phyloP scores from a whole-genome alignment of 2,888 invertebrate genomes.

The Nomada ferruginata region DNA sequence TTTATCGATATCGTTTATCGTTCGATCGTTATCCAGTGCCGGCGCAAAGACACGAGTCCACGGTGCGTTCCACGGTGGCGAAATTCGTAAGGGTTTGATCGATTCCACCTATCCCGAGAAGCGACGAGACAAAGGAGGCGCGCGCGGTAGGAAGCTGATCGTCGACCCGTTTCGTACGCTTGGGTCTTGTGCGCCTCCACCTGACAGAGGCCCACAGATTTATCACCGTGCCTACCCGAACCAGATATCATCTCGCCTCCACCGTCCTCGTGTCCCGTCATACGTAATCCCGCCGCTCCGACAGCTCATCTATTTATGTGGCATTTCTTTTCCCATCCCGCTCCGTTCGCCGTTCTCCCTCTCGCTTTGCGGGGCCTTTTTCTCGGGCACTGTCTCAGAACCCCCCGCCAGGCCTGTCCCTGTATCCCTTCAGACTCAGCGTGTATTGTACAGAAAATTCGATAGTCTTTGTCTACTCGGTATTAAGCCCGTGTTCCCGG shows the following conservation, averaged over 20 bases:
- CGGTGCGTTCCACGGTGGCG: slow-evolving; percentile 67
- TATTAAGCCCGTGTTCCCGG: too few species aligned
- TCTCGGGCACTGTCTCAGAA: slow-evolving; percentile 2
- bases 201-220: slow-evolving; percentile 80
- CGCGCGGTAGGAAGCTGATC: slow-evolving; percentile 69
- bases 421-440: background rate
- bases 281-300: slow-evolving; percentile 74
- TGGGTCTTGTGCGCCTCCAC: slow-evolving; percentile 64
- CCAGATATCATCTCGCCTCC: slow-evolving; percentile 82
- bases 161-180: slow-evolving; percentile 51
- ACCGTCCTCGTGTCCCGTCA: slow-evolving; percentile 73
- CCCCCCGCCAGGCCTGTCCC: slow-evolving; percentile 54
- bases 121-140: slow-evolving; percentile 75
- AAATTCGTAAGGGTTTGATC: slow-evolving; percentile 75
- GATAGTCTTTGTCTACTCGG: background rate
- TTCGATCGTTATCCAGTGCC: slow-evolving; percentile 38
- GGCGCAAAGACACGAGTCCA: slow-evolving; percentile 45
- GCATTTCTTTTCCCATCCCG: slow-evolving; percentile 67
- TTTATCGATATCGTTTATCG: slow-evolving; percentile 53
- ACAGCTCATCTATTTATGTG: slow-evolving; percentile 78
- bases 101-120: slow-evolving; percentile 70
- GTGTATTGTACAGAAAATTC: slow-evolving; percentile 11
- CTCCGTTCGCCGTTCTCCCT: slow-evolving; percentile 36
- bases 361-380: slow-evolving; percentile 9
- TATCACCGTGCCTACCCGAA: slow-evolving; percentile 80